Evolutionary conservation across 2,113 vertebrate genomes (phyloP), one percentile per base, ranked within the genome.

Genomic region (Numenius arquata): DNA sequence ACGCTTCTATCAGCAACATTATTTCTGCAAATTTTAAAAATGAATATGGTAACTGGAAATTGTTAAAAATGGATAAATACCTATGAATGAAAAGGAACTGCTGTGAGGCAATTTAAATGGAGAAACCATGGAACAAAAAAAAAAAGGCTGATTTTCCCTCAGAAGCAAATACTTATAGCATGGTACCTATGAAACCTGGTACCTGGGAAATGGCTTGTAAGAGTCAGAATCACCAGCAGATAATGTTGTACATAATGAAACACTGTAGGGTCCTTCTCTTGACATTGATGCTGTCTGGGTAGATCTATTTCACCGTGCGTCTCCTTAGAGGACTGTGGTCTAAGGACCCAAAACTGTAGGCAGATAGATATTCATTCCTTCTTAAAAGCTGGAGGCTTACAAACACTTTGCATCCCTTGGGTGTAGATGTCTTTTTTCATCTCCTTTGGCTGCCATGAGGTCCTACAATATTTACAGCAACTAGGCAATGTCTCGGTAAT

Each of bases 381-480:
- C 79, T 29, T 29, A 11, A 55, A 82, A 90, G 56, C 2, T 67
- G 43, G 78, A 82, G 70, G 47, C 52, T 90, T 85, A 29, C 59
- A 83, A 79, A 56, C 59, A 62, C 59, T 86, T 26, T 19, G 36
- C 45, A 73, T 29, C 67, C 34, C 34, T 80, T 83, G 73, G 84
- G 41, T 16, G 30, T 25, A 58, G 41, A 36, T 67, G 59, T 40
- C 29, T 16, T 58, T 86, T 70, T 74, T 59, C 27, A 21, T 73
- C 65, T 76, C 50, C 40, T 66, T n/a, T 84, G 72, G 20, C 91
- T 89, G 84, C 16, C 80, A 23, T 4, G 47, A 50, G n/a, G 55
- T 62, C 65, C 81, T 89, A 93, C 73, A 81, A 59, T 84, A 89
- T 96, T 96, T 95, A 94, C 72, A 91, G 81, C 61, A 85, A 23